Base-by-base conservation (phyloP, 2,113 vertebrate genomes). In the Edolisoma coerulescens region DNA sequence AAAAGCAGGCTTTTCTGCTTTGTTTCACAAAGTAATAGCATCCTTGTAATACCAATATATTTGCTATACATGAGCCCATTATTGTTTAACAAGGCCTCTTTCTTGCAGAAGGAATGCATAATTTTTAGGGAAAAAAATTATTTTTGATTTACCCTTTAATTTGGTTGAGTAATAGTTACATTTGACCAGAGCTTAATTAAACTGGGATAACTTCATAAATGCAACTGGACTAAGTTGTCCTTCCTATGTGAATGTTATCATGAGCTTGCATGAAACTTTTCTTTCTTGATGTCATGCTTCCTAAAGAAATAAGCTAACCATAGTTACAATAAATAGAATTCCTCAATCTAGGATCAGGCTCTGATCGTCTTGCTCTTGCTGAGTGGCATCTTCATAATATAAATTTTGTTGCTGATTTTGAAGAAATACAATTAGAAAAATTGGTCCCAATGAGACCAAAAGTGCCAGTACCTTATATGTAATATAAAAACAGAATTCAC, bases 41-140 rank as follows among this genome's bases (percentile, higher is more conserved):
- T n/a, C 45, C 39, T 86, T 69, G 54, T 1, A 7, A 54, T 35
- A 67, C 27, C 49, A 32, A 50, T 13, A 14, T 47, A 33, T 90
- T 65, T 59, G 24, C 22, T 54, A 26, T 23, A 73, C 5, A 6
- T 13, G 9, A 83, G 8, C 21, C 32, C 30, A 57, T 17, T 65
- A n/a, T 57, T 85, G 3, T 90, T 85, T 64, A 80, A 96, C 56
- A 95, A 92, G 33, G 39, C 9, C 23, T 80, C 77, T 91, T 97
- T 95, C 71, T 96, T 92, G 17, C 21, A 91, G 56, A 61, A 28
- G 60, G 56, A 76, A 76, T 80, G 44, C 18, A 54, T 27, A 1
- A 35, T 42, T 88, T 82, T 84, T 50, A 65, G 33, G 26, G 10
- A 32, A 35, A 69, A 50, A 11, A 56, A 9, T 2, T 4, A 59